phyloP scores from a whole-genome alignment of 2,113 vertebrate species.

The Ochotona princeps region DNA sequence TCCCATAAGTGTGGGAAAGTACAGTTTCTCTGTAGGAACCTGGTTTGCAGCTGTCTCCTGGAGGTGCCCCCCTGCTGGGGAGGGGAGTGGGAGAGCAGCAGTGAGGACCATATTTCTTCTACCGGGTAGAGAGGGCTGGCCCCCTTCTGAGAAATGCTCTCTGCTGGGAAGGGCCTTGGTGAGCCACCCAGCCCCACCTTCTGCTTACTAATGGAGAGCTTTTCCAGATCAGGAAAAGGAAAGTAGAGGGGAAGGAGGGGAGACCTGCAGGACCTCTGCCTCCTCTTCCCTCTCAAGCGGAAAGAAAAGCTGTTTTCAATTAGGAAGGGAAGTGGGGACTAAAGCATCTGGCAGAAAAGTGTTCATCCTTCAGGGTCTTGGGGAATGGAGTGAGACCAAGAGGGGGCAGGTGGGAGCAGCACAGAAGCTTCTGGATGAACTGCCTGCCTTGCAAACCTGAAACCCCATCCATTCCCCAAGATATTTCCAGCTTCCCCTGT shows the following conservation, averaged over 20 bases:
- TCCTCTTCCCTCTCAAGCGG: constrained; percentile 53
- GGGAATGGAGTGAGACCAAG: background rate
- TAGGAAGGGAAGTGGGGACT: constrained; percentile 77
- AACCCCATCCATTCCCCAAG: too few relatives aligned
- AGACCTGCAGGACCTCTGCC: background rate
- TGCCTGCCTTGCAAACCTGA: background rate
- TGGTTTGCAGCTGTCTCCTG: background rate
- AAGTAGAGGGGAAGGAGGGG: constrained; percentile 31
- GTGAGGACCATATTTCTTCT: background rate
- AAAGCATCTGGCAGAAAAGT: constrained; percentile 80
- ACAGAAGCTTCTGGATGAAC: background rate
- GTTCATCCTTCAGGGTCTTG: constrained; percentile 11
- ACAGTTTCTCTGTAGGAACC: background rate
- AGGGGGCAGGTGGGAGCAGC: background rate
- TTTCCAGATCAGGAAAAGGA: constrained; percentile 70
- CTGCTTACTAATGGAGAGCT: constrained; percentile 77
- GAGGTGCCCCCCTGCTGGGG: background rate
- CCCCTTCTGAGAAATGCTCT: constrained; percentile 39
- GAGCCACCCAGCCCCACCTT: constrained; percentile 20
- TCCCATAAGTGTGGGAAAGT: background rate
- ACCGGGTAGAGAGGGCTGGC: background rate
- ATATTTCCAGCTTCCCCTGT: background rate
- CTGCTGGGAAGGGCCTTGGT: constrained; percentile 64
- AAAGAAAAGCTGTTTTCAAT: constrained; percentile 79
- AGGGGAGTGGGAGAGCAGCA: background rate